Evolutionary conservation across 2,888 invertebrate genomes (phyloP), one percentile per base, ranked within the genome.

Genomic region (Volucella inflata): DNA sequence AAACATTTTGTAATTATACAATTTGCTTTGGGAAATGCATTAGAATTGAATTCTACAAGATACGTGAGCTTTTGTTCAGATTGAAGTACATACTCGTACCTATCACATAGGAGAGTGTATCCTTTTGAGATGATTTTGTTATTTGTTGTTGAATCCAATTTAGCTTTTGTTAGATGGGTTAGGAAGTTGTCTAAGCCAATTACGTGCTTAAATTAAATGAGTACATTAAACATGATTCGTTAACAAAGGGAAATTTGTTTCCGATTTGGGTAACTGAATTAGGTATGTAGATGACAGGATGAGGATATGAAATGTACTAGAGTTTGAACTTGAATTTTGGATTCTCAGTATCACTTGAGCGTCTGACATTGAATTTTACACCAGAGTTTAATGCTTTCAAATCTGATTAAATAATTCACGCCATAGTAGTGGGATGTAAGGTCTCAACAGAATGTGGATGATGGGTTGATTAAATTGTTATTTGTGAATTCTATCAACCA

Each of bases 1-100:
- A 70, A 79, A 57, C 68, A 70, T 75, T 74, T 83, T 79, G 72
- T 59, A 84, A 84, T 84, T 84, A 84, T 79, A 70, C 67, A 75
- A 75, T 79, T 84, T 84, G 74, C 65, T 84, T 65, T 79, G 46
- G 57, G 14, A 72, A 75, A 70, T 65, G 65, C 79, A 62, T 74
- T 53, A 48, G 68, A 68, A 70, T 74, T 64, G 40, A 10, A 55
- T 70, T 64, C 64, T 16, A 48, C 57, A 60, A 48, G 38, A 74
- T 42, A 36, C 30, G 21, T 40, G 65, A 44, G 30, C 21, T 55
- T 12, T 42, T 53, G 10, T 17, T 12, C 21, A 14, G 12, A 40
- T 38, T 42, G 17, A 12, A 30, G 42, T 17, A 9, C 16, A 30
- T 42, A 14, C 38, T 14, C 16, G 42, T 42, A 14, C 38, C 30